Conservation (phyloP, 37 sponge, comb jelly and placozoan species). For the Bolinopsis microptera region DNA sequence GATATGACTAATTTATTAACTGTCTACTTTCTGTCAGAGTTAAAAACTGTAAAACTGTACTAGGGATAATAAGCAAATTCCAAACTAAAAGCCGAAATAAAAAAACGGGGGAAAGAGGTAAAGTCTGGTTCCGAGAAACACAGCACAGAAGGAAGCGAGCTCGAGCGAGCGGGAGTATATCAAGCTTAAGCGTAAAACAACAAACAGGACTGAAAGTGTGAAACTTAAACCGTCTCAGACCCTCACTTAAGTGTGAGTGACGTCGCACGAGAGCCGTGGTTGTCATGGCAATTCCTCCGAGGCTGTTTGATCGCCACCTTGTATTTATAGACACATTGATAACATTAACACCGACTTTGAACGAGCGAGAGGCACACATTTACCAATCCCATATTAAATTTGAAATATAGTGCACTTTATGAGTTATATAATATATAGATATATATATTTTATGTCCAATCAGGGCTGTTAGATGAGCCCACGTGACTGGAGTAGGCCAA, state of each 20-base stretch:
- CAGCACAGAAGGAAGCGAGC: no score
- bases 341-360: neutral
- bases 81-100: no score
- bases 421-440: neutral
- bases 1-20: no score
- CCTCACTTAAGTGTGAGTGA: neutral
- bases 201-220: neutral
- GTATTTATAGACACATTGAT: neutral
- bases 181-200: neutral
- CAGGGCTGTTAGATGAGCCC: neutral
- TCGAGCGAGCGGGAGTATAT: no score
- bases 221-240: neutral
- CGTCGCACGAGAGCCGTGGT: neutral
- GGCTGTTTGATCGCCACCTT: neutral
- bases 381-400: neutral
- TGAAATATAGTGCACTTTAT: neutral
- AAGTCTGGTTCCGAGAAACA: no score
- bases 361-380: neutral
- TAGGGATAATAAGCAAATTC: no score
- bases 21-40: no score
- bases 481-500: neutral
- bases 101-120: no score
- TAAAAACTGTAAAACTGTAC: no score
- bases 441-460: no score
- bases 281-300: neutral